Evolutionary conservation across 2,113 vertebrate genomes (phyloP).

Genomic region (Serinus canaria): DNA sequence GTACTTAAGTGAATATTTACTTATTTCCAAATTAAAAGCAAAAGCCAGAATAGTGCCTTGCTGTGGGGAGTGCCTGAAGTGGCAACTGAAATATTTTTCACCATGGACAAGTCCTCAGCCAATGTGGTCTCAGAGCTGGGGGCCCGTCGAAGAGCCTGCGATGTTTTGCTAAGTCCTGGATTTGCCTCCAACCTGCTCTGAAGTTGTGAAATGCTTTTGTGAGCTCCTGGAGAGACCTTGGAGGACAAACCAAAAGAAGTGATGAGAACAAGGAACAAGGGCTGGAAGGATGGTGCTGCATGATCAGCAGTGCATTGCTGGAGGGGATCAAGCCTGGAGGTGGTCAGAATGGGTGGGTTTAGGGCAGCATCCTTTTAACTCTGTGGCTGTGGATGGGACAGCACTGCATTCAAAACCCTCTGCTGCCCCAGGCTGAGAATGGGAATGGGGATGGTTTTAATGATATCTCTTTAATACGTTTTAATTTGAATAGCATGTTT

Average conservation of each 20-base stretch:
- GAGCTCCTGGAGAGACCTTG: background rate
- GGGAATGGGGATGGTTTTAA: background rate
- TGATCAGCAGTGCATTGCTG: background rate
- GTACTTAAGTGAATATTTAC: background rate
- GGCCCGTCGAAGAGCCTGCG: background rate
- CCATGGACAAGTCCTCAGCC: background rate
- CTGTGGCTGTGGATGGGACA: background rate
- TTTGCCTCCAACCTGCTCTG: background rate
- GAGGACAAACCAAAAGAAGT: background rate
- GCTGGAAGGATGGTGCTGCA: background rate
- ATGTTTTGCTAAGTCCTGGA: background rate
- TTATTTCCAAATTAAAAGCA: background rate
- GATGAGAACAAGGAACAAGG: background rate
- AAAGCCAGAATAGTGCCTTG: background rate
- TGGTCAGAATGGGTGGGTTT: background rate
- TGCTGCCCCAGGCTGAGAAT: background rate
- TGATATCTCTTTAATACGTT: background rate
- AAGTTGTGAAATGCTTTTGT: background rate
- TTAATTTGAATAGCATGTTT: background rate
- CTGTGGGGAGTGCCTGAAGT: background rate
- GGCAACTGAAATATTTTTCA: background rate
- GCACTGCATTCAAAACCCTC: background rate
- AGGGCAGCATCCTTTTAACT: background rate
- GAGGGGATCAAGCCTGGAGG: background rate
- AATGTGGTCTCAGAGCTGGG: background rate